Percentiles rank a stretch among this genome's conserved stretches.
Evolutionary conservation across 2,888 invertebrate species (phyloP).

Genomic region (Thecophora atra): DNA sequence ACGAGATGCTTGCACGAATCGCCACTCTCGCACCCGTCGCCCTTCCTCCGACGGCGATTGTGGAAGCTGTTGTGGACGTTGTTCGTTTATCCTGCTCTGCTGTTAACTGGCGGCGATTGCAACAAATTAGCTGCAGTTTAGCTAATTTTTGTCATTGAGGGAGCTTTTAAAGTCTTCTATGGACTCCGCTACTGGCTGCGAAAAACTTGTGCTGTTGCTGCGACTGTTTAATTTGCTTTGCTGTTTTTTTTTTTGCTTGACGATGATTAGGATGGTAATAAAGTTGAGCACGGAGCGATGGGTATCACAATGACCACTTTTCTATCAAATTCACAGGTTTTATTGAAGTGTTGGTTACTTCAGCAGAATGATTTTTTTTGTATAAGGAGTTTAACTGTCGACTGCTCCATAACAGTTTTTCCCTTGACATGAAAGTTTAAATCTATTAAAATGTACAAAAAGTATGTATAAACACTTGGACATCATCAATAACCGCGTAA

Average conservation of each 20-base stretch:
- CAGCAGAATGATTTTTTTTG: too few relatives aligned
- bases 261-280: background rate
- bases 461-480: too few relatives aligned
- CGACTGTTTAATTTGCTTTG: background rate
- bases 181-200: background rate
- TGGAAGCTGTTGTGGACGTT: background rate
- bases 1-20: conserved; percentile 5
- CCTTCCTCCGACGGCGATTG: background rate
- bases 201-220: background rate
- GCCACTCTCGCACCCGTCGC: background rate
- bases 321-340: too few relatives aligned
- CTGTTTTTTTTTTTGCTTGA: conserved; percentile 1
- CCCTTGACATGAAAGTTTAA: too few relatives aligned
- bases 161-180: conserved; percentile 19
- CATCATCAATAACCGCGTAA: too few relatives aligned
- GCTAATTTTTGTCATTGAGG: conserved; percentile 22
- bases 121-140: conserved; percentile 22
- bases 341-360: too few relatives aligned
- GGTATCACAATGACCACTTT: background rate
- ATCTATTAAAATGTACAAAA: too few relatives aligned
- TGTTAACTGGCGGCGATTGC: background rate
- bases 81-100: too few relatives aligned
- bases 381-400: conserved; percentile 18
- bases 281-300: background rate
- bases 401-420: too few relatives aligned